Percentiles rank a stretch among this genome's conserved stretches.
These are phyloP conservation scores for Actinemys pallida DNA, from an alignment of 2,113 vertebrate genomes.

Conservation along the genomic window DNA sequence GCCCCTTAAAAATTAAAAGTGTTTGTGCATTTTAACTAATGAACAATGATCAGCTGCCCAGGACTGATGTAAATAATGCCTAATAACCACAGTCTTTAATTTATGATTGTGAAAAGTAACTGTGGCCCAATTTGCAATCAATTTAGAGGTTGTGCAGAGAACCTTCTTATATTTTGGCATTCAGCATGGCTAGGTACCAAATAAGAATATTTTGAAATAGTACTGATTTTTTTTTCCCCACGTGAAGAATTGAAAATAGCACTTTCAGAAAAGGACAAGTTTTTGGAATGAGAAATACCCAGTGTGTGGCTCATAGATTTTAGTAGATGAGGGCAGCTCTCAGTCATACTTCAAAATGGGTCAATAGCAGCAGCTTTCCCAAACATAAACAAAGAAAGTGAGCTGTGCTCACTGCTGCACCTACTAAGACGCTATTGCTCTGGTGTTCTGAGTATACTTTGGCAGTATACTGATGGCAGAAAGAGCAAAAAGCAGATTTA, in stretches of 20 bases:
- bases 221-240: neutral
- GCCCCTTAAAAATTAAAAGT: neutral
- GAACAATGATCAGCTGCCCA: neutral
- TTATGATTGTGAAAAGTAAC: slow-evolving; percentile 13
- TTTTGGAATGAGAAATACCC: neutral
- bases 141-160: slow-evolving; percentile 11
- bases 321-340: neutral
- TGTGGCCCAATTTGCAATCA: neutral
- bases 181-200: neutral
- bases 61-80: neutral
- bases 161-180: slow-evolving; percentile 34
- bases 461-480: neutral
- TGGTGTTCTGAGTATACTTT: neutral
- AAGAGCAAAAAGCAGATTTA: neutral
- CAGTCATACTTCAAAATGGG: neutral
- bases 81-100: neutral
- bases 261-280: neutral
- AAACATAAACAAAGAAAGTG: neutral
- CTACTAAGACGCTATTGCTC: neutral
- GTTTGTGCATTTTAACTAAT: neutral
- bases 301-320: neutral
- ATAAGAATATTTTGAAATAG: neutral
- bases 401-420: neutral
- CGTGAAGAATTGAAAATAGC: slow-evolving; percentile 48
- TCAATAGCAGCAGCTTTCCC: neutral